Evolutionary conservation across 2,113 vertebrate genomes (phyloP).

Genomic region (Recurvirostra avosetta): DNA sequence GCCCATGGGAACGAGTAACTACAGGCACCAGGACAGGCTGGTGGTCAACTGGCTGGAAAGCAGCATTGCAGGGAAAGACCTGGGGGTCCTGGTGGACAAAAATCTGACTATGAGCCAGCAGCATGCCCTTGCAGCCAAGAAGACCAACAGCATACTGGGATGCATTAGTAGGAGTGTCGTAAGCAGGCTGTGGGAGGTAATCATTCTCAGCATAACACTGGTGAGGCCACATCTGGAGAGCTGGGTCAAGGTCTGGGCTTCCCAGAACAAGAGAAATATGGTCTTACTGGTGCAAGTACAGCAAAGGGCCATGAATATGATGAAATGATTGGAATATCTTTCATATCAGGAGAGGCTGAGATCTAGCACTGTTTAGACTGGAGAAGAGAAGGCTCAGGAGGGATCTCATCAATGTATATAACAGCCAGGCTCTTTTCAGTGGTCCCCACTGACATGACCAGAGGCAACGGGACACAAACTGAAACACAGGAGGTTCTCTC

Average conservation of each 20-base stretch:
- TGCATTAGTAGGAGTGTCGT: neutral
- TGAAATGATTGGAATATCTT: neutral
- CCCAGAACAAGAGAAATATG: neutral
- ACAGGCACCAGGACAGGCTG: too few relatives aligned
- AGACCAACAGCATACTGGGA: neutral
- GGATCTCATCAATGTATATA: neutral
- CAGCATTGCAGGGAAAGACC: neutral
- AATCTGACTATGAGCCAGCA: neutral
- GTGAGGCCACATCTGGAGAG: neutral
- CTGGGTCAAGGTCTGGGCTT: neutral
- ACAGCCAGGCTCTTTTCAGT: neutral
- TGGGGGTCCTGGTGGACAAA: neutral
- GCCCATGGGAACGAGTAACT: neutral
- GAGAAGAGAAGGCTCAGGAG: neutral
- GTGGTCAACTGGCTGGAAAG: neutral
- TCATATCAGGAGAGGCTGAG: neutral
- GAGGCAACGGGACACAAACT: neutral
- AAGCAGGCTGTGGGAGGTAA: neutral
- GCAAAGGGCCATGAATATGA: neutral
- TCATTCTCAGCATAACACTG: neutral
- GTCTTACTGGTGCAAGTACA: neutral
- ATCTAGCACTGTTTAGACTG: neutral
- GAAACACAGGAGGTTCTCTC: neutral
- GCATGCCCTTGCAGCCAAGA: neutral
- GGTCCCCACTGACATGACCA: neutral